Evolutionary conservation across 2,797 vertebrate species (phyloP), one percentile per base, ranked within the genome.

Genomic region (Masticophis lateralis): DNA sequence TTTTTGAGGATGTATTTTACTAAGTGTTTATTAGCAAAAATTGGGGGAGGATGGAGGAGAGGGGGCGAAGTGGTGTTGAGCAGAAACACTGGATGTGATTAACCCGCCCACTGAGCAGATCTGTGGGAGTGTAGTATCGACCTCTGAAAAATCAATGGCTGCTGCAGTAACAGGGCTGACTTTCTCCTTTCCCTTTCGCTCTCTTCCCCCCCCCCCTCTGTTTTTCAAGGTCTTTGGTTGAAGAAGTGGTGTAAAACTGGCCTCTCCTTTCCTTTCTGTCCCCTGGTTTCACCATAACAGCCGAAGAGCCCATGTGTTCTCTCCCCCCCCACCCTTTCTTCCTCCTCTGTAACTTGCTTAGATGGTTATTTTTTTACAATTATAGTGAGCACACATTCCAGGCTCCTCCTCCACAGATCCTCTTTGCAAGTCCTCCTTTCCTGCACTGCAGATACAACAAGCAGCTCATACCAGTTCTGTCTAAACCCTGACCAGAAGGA

Each of bases 71-170:
- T 56, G 27, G 94, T 96, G 94, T 37, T 88, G 97, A 96, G 94
- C 93, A 97, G 97, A 97, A 97, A 95, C 97, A 94, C 96, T 96
- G 95, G 93, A 93, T 98, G 97, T 98, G 97, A 97, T 98, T 97
- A 97, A 98, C 97, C 96, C 97, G 97, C 96, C 95, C 97, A 96
- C 97, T 27, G 92, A 97, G 97, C 94, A 96, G 97, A 96, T 97
- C 96, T 96, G 97, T 97, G 96, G 97, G 96, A 98, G 97, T 96
- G 96, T 96, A 97, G 94, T 97, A 98, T 98, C 95, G 97, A 98
- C 97, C 97, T 96, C 95, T 66, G 96, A 95, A 96, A 32, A 98
- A 98, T 98, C 98, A 97, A 97, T 98, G 97, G 94, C 97, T 97
- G 97, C 98, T 96, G 97, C 97, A 56, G 96, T 96, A 94, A 96